Percentiles rank a stretch among this genome's conserved stretches.
Evolutionary conservation across 2,797 vertebrate genomes (phyloP).

Genomic region (Zalophus californianus): DNA sequence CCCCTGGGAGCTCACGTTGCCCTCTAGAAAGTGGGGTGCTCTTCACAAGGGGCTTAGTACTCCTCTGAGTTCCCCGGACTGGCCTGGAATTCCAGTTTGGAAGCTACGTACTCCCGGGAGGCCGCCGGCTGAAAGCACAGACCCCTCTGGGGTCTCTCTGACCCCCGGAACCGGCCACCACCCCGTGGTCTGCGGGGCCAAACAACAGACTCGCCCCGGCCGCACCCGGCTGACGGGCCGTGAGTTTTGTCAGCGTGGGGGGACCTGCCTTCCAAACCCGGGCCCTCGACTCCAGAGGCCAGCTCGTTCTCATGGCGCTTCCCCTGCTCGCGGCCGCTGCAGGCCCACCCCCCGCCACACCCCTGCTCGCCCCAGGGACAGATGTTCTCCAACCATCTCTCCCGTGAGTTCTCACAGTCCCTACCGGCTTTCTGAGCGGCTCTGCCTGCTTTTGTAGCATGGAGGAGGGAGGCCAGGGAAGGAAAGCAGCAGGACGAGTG

Average conservation of each 20-base stretch:
- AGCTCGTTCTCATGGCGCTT: neutral
- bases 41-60: neutral
- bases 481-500: neutral
- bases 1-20: neutral
- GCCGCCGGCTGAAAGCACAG: neutral
- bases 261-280: neutral
- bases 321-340: neutral
- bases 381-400: neutral
- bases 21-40: neutral
- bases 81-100: neutral
- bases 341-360: accelerated
- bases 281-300: neutral
- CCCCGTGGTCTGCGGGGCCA: neutral
- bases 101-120: neutral
- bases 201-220: neutral
- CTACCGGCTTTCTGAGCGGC: neutral
- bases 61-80: neutral
- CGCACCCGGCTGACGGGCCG: accelerated
- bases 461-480: neutral
- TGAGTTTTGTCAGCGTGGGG: accelerated
- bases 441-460: neutral
- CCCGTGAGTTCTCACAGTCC: neutral
- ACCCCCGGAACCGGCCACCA: neutral
- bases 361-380: neutral
- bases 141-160: neutral